These are phyloP conservation scores for Pogonophryne albipinna DNA, from an alignment of 2,797 vertebrate genomes.

Conservation along the genomic window DNA sequence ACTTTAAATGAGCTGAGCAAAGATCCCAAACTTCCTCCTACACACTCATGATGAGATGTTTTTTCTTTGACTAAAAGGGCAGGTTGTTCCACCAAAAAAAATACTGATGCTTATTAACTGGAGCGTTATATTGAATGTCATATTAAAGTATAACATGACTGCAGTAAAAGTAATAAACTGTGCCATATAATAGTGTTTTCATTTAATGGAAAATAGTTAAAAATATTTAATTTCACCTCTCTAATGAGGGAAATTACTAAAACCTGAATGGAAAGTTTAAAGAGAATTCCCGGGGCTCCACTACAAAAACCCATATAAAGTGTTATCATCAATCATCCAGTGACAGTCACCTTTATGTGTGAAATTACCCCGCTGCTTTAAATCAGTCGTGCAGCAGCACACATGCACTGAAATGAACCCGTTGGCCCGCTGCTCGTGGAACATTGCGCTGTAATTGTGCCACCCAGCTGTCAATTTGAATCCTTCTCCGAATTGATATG, in stretches of 20 bases:
- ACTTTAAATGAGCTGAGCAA: constrained; percentile 10
- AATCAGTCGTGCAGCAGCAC: constrained; percentile 59
- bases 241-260: constrained; percentile 16
- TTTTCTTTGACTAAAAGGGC: not conserved
- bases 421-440: constrained; percentile 57
- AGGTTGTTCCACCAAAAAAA: not conserved
- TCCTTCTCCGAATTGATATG: constrained; percentile 63
- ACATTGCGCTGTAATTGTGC: constrained; percentile 68
- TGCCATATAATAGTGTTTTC: not conserved
- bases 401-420: constrained; percentile 63
- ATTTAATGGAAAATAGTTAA: not conserved
- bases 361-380: constrained; percentile 70
- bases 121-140: not conserved
- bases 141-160: not conserved
- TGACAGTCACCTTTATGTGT: constrained; percentile 64
- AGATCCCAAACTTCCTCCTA: constrained; percentile 21
- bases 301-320: constrained; percentile 37
- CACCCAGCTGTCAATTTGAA: constrained; percentile 77
- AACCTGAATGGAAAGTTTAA: constrained; percentile 34
- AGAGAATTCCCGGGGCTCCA: constrained; percentile 22
- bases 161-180: not conserved
- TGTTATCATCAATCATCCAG: constrained; percentile 65
- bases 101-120: not conserved
- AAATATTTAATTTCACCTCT: constrained; percentile 9
- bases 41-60: constrained; percentile 8